Evolutionary conservation across 92 coral and sea anemone species (phyloP).

Genomic region (Epizoanthus illoricatus): DNA sequence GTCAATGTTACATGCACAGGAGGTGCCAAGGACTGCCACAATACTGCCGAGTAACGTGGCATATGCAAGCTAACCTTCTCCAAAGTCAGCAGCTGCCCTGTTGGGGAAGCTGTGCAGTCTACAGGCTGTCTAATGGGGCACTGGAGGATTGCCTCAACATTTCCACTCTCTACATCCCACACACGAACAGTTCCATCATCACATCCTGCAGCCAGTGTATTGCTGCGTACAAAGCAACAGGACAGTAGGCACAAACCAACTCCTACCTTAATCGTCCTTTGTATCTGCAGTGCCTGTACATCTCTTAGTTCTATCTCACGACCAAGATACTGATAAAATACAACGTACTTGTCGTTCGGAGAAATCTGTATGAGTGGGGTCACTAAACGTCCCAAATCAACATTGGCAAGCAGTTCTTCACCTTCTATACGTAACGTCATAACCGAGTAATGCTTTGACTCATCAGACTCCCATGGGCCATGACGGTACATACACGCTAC

Average conservation of each 20-base stretch:
- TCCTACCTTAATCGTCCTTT: neutral
- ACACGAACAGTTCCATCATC: neutral
- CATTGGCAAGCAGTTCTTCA: neutral
- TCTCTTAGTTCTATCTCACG: slow-evolving; percentile 1
- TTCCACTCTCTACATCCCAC: too few relatives aligned
- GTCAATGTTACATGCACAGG: too few relatives aligned
- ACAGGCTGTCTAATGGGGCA: neutral
- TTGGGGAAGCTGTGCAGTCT: neutral
- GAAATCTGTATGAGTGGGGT: neutral
- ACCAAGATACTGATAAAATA: neutral
- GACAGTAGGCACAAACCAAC: neutral
- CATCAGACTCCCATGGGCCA: neutral
- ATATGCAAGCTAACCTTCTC: neutral
- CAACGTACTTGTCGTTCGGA: neutral
- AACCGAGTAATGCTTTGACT: neutral
- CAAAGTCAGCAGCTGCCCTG: neutral
- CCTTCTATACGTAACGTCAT: neutral
- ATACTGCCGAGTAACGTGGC: neutral
- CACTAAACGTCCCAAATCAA: neutral
- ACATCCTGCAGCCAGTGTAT: neutral
- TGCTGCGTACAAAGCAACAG: too few relatives aligned
- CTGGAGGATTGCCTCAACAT: neutral
- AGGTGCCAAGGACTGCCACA: neutral
- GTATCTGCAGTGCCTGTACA: neutral
- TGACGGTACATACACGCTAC: neutral